Conservation (phyloP, 2,888 invertebrate species). For the Harmothoe impar region DNA sequence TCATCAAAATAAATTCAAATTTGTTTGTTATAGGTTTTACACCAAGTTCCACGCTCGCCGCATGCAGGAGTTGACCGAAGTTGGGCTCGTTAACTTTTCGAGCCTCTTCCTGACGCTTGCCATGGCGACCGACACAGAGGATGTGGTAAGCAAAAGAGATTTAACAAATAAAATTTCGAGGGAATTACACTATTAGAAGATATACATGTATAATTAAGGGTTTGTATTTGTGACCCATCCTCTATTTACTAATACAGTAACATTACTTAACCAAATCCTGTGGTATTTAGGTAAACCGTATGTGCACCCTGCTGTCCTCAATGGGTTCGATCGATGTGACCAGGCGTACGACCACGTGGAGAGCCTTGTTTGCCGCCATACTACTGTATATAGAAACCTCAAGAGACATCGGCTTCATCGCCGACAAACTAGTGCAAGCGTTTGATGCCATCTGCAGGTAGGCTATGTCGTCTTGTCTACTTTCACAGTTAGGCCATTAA, state of each 20-base stretch:
- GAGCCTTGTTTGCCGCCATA: conserved; percentile 75
- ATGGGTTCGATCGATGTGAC: conserved; percentile 71
- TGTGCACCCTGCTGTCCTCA: conserved; percentile 77
- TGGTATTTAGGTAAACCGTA: conserved; percentile 74
- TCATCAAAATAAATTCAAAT: too few species aligned
- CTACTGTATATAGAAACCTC: conserved; percentile 72
- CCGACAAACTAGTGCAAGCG: conserved; percentile 25
- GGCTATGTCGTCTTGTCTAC: background rate
- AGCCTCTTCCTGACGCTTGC: conserved; percentile 77
- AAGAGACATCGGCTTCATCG: conserved; percentile 72
- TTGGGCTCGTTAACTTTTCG: conserved; percentile 77
- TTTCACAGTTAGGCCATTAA: too few species aligned
- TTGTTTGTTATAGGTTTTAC: conserved; percentile 73
- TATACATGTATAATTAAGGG: too few species aligned
- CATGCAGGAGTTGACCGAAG: conserved; percentile 77
- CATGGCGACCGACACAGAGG: conserved; percentile 74
- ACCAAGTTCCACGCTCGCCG: conserved; percentile 79
- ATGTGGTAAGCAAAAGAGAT: conserved; percentile 73
- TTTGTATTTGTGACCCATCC: too few species aligned
- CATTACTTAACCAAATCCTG: too few species aligned
- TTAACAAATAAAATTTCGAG: too few species aligned
- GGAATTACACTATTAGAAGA: too few species aligned
- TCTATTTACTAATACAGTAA: too few species aligned
- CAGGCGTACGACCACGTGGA: conserved; percentile 73
- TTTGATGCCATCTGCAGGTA: conserved; percentile 27